Evolutionary conservation across 2,797 vertebrate species (phyloP).

Genomic region (Pelochelys cantorii): DNA sequence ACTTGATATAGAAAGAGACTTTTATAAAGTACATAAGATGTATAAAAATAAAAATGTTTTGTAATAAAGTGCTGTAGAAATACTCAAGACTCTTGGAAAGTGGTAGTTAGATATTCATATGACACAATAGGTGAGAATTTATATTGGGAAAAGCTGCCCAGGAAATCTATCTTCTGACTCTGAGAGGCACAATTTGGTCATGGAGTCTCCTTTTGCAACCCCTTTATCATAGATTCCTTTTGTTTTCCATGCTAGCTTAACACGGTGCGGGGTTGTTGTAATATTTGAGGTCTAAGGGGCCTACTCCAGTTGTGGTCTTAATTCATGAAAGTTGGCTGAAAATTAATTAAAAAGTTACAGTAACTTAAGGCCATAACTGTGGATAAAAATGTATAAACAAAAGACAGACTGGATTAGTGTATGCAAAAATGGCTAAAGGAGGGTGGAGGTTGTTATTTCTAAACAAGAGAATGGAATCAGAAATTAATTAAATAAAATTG

Average conservation of each 20-base stretch:
- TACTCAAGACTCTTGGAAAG: not conserved
- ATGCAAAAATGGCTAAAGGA: not conserved
- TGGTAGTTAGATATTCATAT: not conserved
- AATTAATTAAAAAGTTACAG: not conserved
- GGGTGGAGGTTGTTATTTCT: not conserved
- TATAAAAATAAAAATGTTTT: no score
- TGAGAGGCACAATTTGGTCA: not conserved
- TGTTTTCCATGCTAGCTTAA: not conserved
- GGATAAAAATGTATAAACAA: not conserved
- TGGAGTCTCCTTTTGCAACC: not conserved
- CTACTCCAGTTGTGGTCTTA: not conserved
- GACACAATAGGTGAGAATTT: not conserved
- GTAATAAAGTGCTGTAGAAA: not conserved
- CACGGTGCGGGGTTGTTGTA: not conserved
- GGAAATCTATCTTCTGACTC: not conserved
- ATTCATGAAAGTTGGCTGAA: not conserved
- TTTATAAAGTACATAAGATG: no score
- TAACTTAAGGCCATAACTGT: not conserved
- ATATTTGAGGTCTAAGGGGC: not conserved
- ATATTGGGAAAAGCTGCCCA: not conserved
- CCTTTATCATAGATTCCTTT: not conserved
- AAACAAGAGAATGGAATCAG: not conserved
- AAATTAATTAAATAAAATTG: not conserved
- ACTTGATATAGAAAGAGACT: no score
- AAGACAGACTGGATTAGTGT: not conserved